Evolutionary conservation across 2,797 vertebrate genomes (phyloP), one percentile per base, ranked within the genome.

Genomic region (Cottoperca gobio): DNA sequence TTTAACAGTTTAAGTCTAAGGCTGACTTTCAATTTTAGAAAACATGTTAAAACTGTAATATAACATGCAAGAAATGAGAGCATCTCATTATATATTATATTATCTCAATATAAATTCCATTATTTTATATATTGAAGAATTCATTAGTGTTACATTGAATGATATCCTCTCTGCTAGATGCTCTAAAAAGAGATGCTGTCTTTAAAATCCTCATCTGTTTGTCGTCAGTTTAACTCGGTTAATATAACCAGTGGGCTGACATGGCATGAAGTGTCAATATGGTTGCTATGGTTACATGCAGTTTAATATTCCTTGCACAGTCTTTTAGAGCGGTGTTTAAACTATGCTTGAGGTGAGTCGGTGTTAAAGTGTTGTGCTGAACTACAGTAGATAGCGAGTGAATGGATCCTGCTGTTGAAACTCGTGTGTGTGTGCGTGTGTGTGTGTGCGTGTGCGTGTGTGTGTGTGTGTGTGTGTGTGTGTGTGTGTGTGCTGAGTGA

Each of bases 401-500:
- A 78, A 70, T 64, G 57, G 43, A 70, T 72, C 61, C 37, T 58
- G 37, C 52, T 3, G 19, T 62, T 11, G 1, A 40, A 76, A 45
- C 37, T 58, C 39, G 24, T 64, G 37, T n/a, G n/a, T n/a, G n/a
- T n/a, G n/a, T n/a, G n/a, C 23, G 23, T 57, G 42, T 50, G 50
- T 54, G 35, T 67, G 33, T 48, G 61, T 63, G 58, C n/a, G n/a
- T 23, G 23, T 57, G 42, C 50, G 50, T 54, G 35, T 67, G 33
- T 48, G 61, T 63, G 58, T 67, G 26, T 67, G 54, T 21, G 50
- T 55, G 46, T 50, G 72, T 61, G 37, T 21, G 57, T 19, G 64
- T 48, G 61, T 72, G 70, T 42, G 64, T 45, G 60, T 19, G 16
- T 42, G 86, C 12, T 73, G 87, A 88, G 76, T 89, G 89, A 91